A percentile compares a stretch with the other conserved stretches of the same genome.
Evolutionary conservation across 2,888 invertebrate genomes (phyloP).

Genomic region (Lasioglossum leucozonium): DNA sequence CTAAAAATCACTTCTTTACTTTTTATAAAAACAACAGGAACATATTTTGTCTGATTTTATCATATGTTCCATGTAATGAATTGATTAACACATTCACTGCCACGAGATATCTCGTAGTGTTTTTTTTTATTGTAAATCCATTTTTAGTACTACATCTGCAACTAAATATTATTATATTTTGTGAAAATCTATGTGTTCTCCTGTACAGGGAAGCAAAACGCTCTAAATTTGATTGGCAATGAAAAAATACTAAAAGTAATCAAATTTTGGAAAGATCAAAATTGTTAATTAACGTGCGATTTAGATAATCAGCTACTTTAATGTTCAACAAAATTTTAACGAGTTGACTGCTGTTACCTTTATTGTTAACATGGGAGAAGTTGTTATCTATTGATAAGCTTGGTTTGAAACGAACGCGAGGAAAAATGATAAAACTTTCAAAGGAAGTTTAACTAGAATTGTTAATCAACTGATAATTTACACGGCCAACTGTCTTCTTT

Average conservation of each 20-base stretch:
- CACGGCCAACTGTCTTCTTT: neutral
- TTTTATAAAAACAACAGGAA: neutral
- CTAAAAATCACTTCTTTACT: neutral
- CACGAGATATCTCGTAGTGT: too few species aligned
- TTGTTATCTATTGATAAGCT: neutral
- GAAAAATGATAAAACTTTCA: neutral
- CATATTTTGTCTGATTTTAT: too few species aligned
- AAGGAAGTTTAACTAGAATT: neutral
- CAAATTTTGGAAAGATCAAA: neutral
- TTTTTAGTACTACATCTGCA: too few species aligned
- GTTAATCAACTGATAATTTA: neutral
- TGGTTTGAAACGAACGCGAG: neutral
- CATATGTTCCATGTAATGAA: too few species aligned
- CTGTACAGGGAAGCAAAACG: too few species aligned
- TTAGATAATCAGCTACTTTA: neutral
- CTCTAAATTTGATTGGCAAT: too few species aligned
- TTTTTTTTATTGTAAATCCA: too few species aligned
- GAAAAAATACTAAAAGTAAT: too few species aligned
- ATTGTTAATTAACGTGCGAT: neutral
- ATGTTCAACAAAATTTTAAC: neutral
- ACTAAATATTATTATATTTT: too few species aligned
- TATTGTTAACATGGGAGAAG: neutral
- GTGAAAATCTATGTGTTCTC: too few species aligned
- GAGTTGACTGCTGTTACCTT: neutral
- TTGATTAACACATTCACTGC: too few species aligned